Percentiles rank a stretch among this genome's conserved stretches.
These are phyloP conservation scores for Hestina assimilis DNA, from an alignment of 1,140 invertebrate species.

Conservation along the genomic window DNA sequence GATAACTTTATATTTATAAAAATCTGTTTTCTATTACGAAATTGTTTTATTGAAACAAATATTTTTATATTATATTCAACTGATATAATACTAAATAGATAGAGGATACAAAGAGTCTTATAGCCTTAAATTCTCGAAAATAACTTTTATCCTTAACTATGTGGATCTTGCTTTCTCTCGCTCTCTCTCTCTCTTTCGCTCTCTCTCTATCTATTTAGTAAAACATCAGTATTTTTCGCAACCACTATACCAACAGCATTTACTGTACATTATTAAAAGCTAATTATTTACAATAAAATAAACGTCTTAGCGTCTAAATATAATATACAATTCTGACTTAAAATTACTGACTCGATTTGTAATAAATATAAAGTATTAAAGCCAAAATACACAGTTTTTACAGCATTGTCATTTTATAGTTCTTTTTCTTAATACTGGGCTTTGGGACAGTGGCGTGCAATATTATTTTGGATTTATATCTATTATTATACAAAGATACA, in stretches of 20 bases:
- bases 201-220: too few species aligned
- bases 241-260: conserved; percentile 9
- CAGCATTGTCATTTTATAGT: conserved; percentile 37
- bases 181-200: too few species aligned
- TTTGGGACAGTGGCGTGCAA: conserved; percentile 36
- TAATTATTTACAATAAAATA: conserved; percentile 56
- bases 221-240: too few species aligned
- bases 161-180: too few species aligned
- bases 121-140: too few species aligned
- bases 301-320: conserved; percentile 47
- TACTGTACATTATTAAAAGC: conserved; percentile 24
- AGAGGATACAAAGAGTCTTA: too few species aligned
- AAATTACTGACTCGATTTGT: conserved; percentile 72
- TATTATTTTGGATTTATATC: too few species aligned
- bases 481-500: too few species aligned
- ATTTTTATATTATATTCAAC: conserved; percentile 2
- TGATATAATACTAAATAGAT: too few species aligned
- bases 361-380: conserved; percentile 73
- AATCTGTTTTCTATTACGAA: not conserved
- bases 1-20: not conserved
- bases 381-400: conserved; percentile 57
- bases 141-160: too few species aligned
- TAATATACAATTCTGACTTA: conserved; percentile 68
- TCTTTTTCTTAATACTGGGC: conserved; percentile 52
- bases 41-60: conserved; percentile 4